Percentiles rank a stretch among this genome's conserved stretches.
Conservation (phyloP, 2,113 vertebrate species). For the Mohoua ochrocephala region DNA sequence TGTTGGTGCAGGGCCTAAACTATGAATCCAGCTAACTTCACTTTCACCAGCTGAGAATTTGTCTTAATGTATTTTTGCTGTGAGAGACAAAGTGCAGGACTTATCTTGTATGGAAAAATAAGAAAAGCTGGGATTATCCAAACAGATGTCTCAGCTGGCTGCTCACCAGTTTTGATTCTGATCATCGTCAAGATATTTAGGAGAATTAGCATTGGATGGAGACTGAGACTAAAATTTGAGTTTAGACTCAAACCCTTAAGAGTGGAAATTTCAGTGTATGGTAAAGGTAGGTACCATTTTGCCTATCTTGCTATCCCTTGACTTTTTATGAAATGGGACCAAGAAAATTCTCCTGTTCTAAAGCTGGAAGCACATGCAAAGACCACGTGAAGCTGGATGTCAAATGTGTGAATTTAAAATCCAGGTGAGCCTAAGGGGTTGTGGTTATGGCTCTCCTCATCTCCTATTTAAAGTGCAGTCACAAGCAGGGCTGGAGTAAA, state of each 20-base stretch:
- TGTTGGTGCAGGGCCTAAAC: background rate
- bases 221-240: background rate
- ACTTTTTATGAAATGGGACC: background rate
- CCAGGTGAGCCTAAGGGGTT: background rate
- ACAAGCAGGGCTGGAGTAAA: background rate
- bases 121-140: background rate
- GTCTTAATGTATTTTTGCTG: background rate
- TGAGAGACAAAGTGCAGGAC: background rate
- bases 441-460: background rate
- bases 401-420: background rate
- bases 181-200: background rate
- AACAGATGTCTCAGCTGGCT: background rate
- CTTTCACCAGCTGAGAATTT: background rate
- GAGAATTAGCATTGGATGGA: background rate
- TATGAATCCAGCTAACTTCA: background rate
- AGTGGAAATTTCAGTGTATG: background rate
- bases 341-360: background rate
- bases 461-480: background rate
- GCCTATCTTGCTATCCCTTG: background rate
- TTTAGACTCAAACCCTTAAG: background rate
- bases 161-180: background rate
- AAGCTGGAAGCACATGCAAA: background rate
- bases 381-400: background rate
- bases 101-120: background rate
- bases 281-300: background rate